These are phyloP conservation scores for Pangasius macronema DNA, from an alignment of 2,797 vertebrate genomes.

Conservation along the genomic window DNA sequence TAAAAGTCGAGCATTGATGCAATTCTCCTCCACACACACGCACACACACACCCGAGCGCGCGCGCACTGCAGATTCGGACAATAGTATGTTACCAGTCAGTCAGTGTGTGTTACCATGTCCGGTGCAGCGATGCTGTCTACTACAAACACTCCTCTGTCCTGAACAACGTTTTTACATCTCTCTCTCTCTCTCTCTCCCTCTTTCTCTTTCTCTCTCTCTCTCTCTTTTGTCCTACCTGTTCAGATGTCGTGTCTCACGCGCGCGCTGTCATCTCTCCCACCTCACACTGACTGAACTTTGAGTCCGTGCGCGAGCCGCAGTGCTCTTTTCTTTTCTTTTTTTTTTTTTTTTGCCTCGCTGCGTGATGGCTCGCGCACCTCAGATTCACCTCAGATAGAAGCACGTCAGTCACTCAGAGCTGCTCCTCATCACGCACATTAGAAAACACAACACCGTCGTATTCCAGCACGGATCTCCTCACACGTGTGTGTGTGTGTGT, in stretches of 20 bases:
- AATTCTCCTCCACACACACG: not conserved
- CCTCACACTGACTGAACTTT: conserved; percentile 43
- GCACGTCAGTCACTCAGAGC: not conserved
- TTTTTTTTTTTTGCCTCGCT: not conserved
- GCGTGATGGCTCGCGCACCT: conserved; percentile 10
- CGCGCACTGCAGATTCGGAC: not conserved
- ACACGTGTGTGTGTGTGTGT: not conserved
- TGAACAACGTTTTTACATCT: not conserved
- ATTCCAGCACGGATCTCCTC: not conserved
- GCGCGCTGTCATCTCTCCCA: conserved; percentile 20
- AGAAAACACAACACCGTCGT: not conserved
- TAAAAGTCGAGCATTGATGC: not conserved
- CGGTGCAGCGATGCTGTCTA: not conserved
- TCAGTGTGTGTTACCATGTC: not conserved
- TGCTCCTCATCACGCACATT: not conserved
- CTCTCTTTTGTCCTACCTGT: conserved; percentile 40
- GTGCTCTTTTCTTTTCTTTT: conserved; percentile 4
- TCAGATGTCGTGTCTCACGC: conserved; percentile 22
- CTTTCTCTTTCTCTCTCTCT: conserved; percentile 3
- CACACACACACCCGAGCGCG: not conserved
- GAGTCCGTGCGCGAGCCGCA: conserved; percentile 30
- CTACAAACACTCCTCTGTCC: not conserved
- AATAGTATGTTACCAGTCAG: not conserved
- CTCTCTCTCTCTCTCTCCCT: not conserved
- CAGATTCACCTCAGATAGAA: not conserved